Base-by-base conservation (phyloP, 2,797 vertebrate species). In the Tamandua tetradactyla region DNA sequence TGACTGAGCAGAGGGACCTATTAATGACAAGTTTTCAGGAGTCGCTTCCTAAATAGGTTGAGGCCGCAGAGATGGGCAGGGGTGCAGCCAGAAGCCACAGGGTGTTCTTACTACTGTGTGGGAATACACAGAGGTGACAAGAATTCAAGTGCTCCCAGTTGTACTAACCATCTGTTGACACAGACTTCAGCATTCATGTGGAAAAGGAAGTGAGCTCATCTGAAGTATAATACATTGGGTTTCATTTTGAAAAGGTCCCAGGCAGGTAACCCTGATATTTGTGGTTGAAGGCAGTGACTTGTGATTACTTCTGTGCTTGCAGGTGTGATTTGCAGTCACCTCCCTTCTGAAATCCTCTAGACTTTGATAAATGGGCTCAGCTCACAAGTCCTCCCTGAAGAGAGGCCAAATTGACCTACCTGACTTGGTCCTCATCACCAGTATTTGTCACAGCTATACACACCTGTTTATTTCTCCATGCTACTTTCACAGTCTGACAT, bases 61-160 rank as follows among this genome's bases (percentile, higher is more conserved):
- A 85, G 79, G 75, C 91, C 81, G 76, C 83, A 94, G 89, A 81
- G 81, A 75, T 62, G 79, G 80, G 32, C 11, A 11, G 62, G 23
- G 30, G 89, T 37, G 61, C 35, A 15, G 32, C 87, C 72, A 62
- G 84, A 94, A 95, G 81, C 93, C 52, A 49, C 81, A 74, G 87
- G 69, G 78, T 62, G 55, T 95, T 95, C 71, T 92, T 42, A 9
- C 75, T 59, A 25, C 90, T 93, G n/a, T 92, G 84, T 83, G 95
- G 93, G 93, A 94, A 94, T 93, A 82, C 90, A 75, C 82, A 85
- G 52, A 81, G 42, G 78, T 89, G 59, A 92, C 74, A 82, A 42
- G 55, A 85, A 93, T 91, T 89, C 64, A 55, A 30, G 22, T 14
- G 57, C 84, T 94, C 87, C 87, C 35, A 32, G 1, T 81, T 89